Conservation (phyloP, 2,797 vertebrate genomes). For the Hoplostethus mediterraneus region DNA sequence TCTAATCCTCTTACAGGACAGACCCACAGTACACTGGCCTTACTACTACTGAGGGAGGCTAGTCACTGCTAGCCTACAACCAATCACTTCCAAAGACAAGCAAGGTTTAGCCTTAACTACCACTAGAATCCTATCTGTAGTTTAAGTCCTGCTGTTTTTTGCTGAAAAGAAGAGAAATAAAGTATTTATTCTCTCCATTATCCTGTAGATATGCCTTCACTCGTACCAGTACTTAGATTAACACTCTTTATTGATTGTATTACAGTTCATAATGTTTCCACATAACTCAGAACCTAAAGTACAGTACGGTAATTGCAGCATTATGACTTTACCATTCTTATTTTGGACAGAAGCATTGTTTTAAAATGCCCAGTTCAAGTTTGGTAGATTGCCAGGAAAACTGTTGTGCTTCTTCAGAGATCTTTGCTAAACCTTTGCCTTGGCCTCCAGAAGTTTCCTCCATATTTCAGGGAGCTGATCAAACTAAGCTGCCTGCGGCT, state of each 20-base stretch:
- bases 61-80: constrained; percentile 27
- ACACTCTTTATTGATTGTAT: constrained; percentile 38
- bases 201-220: constrained; percentile 5
- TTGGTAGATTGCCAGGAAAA: constrained; percentile 32
- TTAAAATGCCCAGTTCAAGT: constrained; percentile 22
- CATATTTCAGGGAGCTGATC: constrained; percentile 52
- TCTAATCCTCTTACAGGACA: constrained; percentile 81
- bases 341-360: constrained; percentile 30
- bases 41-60: constrained; percentile 33
- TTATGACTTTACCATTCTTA: constrained; percentile 29
- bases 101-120: neutral
- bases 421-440: constrained; percentile 21
- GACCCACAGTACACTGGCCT: constrained; percentile 40
- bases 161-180: neutral
- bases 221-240: neutral
- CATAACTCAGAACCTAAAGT: constrained; percentile 22
- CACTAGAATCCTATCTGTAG: neutral
- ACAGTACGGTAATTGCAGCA: constrained; percentile 23
- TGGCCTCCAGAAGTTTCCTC: constrained; percentile 42
- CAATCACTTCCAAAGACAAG: constrained; percentile 24
- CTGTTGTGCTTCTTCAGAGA: constrained; percentile 18
- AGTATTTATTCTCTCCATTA: constrained; percentile 9
- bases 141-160: constrained; percentile 14
- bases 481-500: constrained; percentile 37
- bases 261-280: constrained; percentile 27